These are phyloP conservation scores for Oncorhynchus keta DNA, from an alignment of 2,113 vertebrate genomes.

Conservation along the genomic window DNA sequence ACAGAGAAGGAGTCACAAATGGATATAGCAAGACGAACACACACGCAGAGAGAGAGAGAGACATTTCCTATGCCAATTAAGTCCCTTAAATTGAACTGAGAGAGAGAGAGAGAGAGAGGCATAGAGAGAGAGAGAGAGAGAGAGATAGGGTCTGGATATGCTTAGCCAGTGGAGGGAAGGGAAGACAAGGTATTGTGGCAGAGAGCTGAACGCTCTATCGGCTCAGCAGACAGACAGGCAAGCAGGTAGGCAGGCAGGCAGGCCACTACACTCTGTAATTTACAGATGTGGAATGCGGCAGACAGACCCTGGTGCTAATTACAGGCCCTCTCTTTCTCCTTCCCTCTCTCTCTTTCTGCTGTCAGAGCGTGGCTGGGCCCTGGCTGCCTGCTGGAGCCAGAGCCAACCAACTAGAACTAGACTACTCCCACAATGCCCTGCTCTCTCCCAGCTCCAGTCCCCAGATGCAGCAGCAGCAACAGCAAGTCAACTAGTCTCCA, in stretches of 20 bases:
- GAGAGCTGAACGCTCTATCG: neutral
- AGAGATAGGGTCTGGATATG: slow-evolving; percentile 2
- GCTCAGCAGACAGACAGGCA: neutral
- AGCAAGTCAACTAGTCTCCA: slow-evolving; percentile 1
- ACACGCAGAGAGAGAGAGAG: neutral
- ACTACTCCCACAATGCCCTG: slow-evolving; percentile 53
- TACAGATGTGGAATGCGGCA: slow-evolving; percentile 67
- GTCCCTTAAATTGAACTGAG: too few species aligned
- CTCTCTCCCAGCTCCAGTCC: slow-evolving; percentile 35
- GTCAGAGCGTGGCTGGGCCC: neutral
- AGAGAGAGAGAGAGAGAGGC: neutral
- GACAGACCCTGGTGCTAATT: slow-evolving; percentile 58
- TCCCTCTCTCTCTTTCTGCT: neutral
- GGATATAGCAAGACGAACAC: slow-evolving; percentile 1
- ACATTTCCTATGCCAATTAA: too few species aligned
- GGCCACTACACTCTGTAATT: slow-evolving; percentile 48
- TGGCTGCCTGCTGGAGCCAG: neutral
- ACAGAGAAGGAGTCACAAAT: too few species aligned
- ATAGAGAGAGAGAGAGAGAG: neutral
- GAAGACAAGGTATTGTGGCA: neutral
- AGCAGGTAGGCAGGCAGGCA: slow-evolving; percentile 4
- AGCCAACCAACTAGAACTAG: slow-evolving; percentile 55
- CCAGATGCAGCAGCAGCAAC: slow-evolving; percentile 20
- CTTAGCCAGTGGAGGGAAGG: neutral
- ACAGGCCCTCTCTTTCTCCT: slow-evolving; percentile 39